Base-by-base conservation (phyloP, 2,888 invertebrate genomes). In the Xiphydria camelus region DNA sequence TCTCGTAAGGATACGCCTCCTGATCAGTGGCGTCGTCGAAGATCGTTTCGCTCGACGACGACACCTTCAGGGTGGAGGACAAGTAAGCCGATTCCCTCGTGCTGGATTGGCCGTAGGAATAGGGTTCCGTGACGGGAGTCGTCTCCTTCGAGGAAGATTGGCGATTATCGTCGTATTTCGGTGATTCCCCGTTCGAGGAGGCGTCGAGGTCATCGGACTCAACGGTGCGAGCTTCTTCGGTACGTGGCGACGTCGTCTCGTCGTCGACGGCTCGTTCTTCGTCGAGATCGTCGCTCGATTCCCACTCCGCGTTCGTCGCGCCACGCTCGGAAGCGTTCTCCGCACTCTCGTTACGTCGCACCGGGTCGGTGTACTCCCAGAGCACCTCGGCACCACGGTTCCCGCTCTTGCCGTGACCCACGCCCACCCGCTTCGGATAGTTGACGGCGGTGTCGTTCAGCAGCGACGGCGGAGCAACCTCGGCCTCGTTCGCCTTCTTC, bases 381-480 rank as follows among this genome's bases (percentile, higher is more conserved):
- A n/a, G n/a, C n/a, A n/a, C n/a, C n/a, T n/a, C n/a, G n/a, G n/a
- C n/a, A n/a, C n/a, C n/a, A n/a, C n/a, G n/a, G n/a, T n/a, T n/a
- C n/a, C n/a, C n/a, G n/a, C n/a, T n/a, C n/a, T n/a, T n/a, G 18
- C 46, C 12, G 34, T 47, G 42, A 39, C 53, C 32, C 18, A 55
- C 4, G 10, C 33, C 59, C 46, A 26, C 39, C 39, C 32, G 21
- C 18, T 22, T 39, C 37, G 45, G 31, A 31, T 62, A 55, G 48
- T 68, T 68, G 3, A 71, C 69, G 36, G 59, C 48, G 2, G 69
- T 71, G 43, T 71, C 71, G 19, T 68, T 66, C 6, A 55, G 51
- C 10, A 70, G 39, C n/a, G 70, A 71, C n/a, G n/a, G n/a, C n/a
- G n/a, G n/a, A n/a, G n/a, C n/a, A 12, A 64, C 48, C 4, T 48